Base-by-base conservation (phyloP, 2,888 invertebrate genomes). In the Catocala sponsa region DNA sequence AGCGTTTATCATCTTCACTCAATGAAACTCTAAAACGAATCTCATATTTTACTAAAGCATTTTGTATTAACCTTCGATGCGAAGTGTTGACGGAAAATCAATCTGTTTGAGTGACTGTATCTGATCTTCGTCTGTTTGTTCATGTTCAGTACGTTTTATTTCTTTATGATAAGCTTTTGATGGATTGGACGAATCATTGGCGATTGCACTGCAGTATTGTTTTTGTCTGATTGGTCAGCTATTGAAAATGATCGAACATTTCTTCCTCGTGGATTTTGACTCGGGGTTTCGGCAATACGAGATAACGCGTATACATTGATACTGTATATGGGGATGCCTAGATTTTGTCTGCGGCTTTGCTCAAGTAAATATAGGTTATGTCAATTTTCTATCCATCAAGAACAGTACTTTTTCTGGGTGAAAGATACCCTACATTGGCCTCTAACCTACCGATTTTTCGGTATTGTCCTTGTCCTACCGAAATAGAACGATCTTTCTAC, bases 31-130 rank as follows among this genome's bases (percentile, higher is more conserved):
- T 10, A 49, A 32, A 49, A 49, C 33, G 32, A 49, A 49, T 7
- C 10, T 4, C 4, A 50, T 13, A 7, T 38, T 38, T 50, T 48
- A 41, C 12, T 9, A 42, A 55, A 55, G 41, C 48, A 32, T 53
- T 56, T 62, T 49, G 43, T 48, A 62, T 44, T 53, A 62, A 43
- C 47, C 35, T 42, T 25, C 7, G 33, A 35, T 35, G 15, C 15
- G 51, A 41, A 59, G 56, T 63, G 59, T 62, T 65, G 59, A 63
- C 48, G 42, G 48, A 52, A 50, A 75, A 75, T 72, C 74, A 72
- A 72, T 74, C 63, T 54, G 47, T 56, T 68, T 66, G 76, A 74
- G 59, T 46, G 73, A 75, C 69, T 52, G 48, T 72, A 74, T 74
- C 73, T 57, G 63, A 72, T 72, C 44, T 13, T 11, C 6, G 46